Evolutionary conservation across 2,888 invertebrate species (phyloP).

Genomic region (Polydrusus tereticollis): DNA sequence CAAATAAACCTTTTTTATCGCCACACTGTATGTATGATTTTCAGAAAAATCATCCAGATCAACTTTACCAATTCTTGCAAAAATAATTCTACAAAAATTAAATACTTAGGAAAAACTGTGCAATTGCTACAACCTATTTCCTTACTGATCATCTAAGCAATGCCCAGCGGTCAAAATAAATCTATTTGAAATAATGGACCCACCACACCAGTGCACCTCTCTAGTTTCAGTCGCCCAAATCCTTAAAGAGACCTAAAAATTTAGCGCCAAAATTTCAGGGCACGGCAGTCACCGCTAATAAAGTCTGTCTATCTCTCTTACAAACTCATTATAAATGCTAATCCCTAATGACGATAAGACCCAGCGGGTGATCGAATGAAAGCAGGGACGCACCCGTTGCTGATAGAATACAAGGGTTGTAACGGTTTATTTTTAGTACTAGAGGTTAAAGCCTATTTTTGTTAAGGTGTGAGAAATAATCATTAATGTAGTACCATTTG

Average conservation of each 20-base stretch:
- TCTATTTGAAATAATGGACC: conserved; percentile 19
- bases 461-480: too few relatives aligned
- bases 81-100: conserved; percentile 19
- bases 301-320: too few relatives aligned
- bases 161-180: conserved; percentile 33
- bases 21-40: conserved; percentile 17
- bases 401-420: too few relatives aligned
- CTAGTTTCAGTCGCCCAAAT: conserved; percentile 5
- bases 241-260: conserved; percentile 21
- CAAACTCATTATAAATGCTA: too few relatives aligned
- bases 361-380: too few relatives aligned
- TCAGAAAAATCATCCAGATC: conserved; percentile 33
- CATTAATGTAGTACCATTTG: too few relatives aligned
- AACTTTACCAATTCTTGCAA: conserved; percentile 15
- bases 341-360: too few relatives aligned
- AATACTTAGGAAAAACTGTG: background rate
- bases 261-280: background rate
- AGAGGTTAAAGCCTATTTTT: too few relatives aligned
- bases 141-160: conserved; percentile 31
- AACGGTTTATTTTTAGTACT: too few relatives aligned
- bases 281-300: too few relatives aligned
- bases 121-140: background rate
- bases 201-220: conserved; percentile 32
- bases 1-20: conserved; percentile 20
- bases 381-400: too few relatives aligned